Conservation (phyloP, 2,797 vertebrate genomes). For the Nannoperca australis region DNA sequence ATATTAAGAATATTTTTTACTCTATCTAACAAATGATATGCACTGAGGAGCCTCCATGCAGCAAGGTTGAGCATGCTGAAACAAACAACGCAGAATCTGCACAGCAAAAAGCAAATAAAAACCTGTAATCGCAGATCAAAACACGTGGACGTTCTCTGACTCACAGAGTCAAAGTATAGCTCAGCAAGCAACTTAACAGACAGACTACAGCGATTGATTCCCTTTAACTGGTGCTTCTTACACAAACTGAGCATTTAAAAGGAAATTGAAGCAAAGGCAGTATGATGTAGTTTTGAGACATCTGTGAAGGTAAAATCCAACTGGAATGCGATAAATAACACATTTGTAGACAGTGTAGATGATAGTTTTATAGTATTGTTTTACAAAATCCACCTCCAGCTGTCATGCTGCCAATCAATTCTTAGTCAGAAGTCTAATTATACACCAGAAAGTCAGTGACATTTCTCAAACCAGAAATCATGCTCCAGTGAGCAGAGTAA, state of each 20-base stretch:
- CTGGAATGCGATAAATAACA: slow-evolving; percentile 2
- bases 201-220: slow-evolving; percentile 16
- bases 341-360: background rate
- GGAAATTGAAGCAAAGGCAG: background rate
- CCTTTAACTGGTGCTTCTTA: slow-evolving; percentile 10
- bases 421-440: slow-evolving; percentile 59
- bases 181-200: slow-evolving; percentile 40
- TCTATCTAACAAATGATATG: slow-evolving; percentile 41
- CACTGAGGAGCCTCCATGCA: slow-evolving; percentile 1
- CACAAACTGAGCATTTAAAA: background rate
- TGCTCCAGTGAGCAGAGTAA: slow-evolving; percentile 53
- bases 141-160: slow-evolving; percentile 48
- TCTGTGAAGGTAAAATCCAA: background rate
- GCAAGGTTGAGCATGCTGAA: slow-evolving; percentile 12
- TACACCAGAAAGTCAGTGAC: slow-evolving; percentile 53
- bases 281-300: background rate
- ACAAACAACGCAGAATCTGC: slow-evolving; percentile 50
- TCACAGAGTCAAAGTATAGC: slow-evolving; percentile 14
- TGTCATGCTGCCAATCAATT: slow-evolving; percentile 17
- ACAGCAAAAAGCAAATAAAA: slow-evolving; percentile 21
- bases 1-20: slow-evolving; percentile 22
- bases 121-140: slow-evolving; percentile 55
- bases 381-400: slow-evolving; percentile 2
- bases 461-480: slow-evolving; percentile 57
- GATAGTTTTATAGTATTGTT: background rate